phyloP scores from a whole-genome alignment of 2,888 invertebrate species.

The Agonum fuliginosum region DNA sequence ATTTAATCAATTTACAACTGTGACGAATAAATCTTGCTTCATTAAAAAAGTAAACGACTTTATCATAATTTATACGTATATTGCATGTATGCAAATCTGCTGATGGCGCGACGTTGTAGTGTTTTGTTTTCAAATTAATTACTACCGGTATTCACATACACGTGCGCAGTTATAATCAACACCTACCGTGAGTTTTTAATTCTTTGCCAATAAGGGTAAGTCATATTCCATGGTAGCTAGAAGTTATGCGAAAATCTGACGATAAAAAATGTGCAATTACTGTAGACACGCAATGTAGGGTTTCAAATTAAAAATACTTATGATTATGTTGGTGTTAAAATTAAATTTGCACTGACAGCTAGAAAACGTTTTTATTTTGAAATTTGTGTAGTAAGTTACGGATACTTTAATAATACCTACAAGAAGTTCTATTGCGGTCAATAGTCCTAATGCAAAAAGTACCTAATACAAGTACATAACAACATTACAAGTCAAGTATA shows the following conservation, averaged over 20 bases:
- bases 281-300: neutral
- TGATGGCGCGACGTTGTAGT: slow-evolving; percentile 8
- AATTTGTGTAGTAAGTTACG: too few species aligned
- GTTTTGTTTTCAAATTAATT: slow-evolving; percentile 49
- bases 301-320: too few species aligned
- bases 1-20: neutral
- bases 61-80: slow-evolving; percentile 37
- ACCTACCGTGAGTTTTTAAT: slow-evolving; percentile 39
- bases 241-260: neutral
- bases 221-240: slow-evolving; percentile 10
- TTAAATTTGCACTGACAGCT: too few species aligned
- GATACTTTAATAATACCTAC: too few species aligned
- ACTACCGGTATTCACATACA: slow-evolving; percentile 42
- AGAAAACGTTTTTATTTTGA: too few species aligned
- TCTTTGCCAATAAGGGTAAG: slow-evolving; percentile 20
- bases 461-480: too few species aligned
- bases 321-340: too few species aligned
- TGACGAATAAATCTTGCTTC: neutral
- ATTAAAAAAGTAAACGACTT: slow-evolving; percentile 33
- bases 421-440: too few species aligned
- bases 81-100: slow-evolving; percentile 51
- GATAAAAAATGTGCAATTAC: neutral
- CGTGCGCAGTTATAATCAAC: slow-evolving; percentile 37
- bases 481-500: too few species aligned
- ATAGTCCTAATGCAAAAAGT: too few species aligned